Percentiles rank a stretch among this genome's conserved stretches.
These are phyloP conservation scores for Eurystomus gularis DNA, from an alignment of 2,113 vertebrate species.

Conservation along the genomic window DNA sequence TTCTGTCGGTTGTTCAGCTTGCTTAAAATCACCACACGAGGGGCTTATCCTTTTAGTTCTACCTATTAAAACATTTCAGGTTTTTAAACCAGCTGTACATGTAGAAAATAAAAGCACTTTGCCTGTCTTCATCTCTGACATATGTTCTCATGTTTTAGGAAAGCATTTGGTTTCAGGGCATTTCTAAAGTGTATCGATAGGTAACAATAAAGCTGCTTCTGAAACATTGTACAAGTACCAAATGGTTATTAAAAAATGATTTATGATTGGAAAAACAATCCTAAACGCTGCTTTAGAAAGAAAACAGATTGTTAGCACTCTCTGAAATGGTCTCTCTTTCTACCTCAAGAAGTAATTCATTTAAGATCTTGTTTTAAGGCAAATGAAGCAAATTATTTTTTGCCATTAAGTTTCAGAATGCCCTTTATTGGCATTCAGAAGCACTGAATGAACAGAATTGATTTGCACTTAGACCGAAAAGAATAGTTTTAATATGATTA, in stretches of 20 bases:
- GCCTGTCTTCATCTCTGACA: constrained; percentile 27
- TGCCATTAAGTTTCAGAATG: constrained; percentile 43
- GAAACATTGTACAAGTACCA: constrained; percentile 24
- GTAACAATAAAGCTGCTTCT: constrained; percentile 48
- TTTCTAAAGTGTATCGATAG: constrained; percentile 50
- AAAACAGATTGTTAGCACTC: constrained; percentile 52
- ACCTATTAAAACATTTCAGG: neutral
- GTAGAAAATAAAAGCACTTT: neutral
- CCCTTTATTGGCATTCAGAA: constrained; percentile 45
- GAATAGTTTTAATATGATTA: constrained; percentile 46
- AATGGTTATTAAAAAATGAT: constrained; percentile 67
- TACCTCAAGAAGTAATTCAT: constrained; percentile 62
- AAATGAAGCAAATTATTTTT: constrained; percentile 71
- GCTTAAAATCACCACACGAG: neutral
- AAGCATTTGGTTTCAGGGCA: constrained; percentile 48
- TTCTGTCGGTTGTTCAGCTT: neutral
- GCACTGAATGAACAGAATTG: constrained; percentile 44
- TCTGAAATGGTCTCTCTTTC: constrained; percentile 50
- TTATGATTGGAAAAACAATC: constrained; percentile 33
- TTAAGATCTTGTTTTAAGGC: constrained; percentile 55
- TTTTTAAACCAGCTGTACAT: neutral
- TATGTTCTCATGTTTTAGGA: constrained; percentile 22
- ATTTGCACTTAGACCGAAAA: constrained; percentile 44
- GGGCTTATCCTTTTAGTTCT: neutral
- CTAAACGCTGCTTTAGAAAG: constrained; percentile 47